phyloP scores from a whole-genome alignment of 2,797 vertebrate species.

The Phylloscopus collybita region DNA sequence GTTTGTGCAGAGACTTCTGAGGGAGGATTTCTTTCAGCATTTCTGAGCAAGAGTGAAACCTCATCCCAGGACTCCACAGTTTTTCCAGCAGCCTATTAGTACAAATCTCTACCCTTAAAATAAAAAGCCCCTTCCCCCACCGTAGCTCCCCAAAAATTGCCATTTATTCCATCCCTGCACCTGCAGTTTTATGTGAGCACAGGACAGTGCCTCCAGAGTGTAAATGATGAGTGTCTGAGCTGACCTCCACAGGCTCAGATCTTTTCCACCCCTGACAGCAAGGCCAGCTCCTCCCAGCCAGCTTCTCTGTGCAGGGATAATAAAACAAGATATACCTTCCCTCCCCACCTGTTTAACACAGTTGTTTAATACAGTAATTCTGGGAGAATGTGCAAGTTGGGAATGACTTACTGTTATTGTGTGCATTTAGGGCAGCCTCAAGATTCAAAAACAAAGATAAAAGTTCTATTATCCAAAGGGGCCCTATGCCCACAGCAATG shows the following conservation, averaged over 20 bases:
- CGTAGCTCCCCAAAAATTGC: not conserved
- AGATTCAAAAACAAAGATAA: slow-evolving; percentile 76
- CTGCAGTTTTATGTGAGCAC: not conserved
- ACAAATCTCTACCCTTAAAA: not conserved
- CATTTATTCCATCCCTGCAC: not conserved
- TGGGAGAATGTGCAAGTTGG: slow-evolving; percentile 64
- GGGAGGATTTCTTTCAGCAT: not conserved
- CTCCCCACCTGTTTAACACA: slow-evolving; percentile 30
- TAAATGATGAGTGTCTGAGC: not conserved
- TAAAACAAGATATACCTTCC: slow-evolving; percentile 39
- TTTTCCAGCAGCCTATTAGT: not conserved
- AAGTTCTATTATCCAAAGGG: slow-evolving; percentile 73
- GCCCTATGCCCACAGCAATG: slow-evolving; percentile 47
- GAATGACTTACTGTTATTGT: slow-evolving; percentile 61
- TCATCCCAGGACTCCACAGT: not conserved
- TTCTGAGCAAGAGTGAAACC: not conserved
- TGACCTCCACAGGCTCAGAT: not conserved
- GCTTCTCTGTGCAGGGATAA: not conserved
- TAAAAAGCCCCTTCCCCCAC: not conserved
- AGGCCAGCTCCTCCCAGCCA: not conserved
- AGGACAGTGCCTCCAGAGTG: not conserved
- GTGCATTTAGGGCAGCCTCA: slow-evolving; percentile 64
- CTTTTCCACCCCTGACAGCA: not conserved
- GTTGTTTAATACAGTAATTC: slow-evolving; percentile 75
- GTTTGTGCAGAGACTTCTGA: not conserved